These are phyloP conservation scores for Syrphus vitripennis DNA, from an alignment of 2,888 invertebrate species.

Conservation along the genomic window DNA sequence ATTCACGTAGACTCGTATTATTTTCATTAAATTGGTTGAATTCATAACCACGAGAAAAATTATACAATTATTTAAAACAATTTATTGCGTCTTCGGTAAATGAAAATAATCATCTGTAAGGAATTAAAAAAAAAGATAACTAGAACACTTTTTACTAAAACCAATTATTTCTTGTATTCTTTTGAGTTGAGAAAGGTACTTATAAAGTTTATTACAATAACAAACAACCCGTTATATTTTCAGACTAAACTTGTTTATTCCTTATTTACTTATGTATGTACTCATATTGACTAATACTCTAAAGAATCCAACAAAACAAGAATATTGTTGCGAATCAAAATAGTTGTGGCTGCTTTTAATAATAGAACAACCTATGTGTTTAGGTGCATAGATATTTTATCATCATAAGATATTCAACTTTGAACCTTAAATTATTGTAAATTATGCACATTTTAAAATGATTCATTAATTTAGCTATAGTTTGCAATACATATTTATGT, in stretches of 20 bases:
- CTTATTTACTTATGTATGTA: neutral
- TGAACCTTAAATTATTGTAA: slow-evolving; percentile 36
- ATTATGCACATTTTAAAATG: slow-evolving; percentile 8
- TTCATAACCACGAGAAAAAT: neutral
- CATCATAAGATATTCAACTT: neutral
- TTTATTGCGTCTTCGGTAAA: neutral
- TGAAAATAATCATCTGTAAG: neutral
- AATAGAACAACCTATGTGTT: neutral
- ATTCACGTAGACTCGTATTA: neutral
- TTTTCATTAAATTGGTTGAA: neutral
- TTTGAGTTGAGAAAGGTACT: neutral
- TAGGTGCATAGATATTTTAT: neutral
- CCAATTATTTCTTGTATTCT: neutral
- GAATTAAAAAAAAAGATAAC: neutral
- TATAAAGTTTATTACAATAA: neutral
- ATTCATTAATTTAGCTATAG: neutral
- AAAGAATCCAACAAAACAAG: neutral
- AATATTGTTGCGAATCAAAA: neutral
- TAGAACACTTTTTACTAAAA: neutral
- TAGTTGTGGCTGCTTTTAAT: neutral
- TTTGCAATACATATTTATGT: neutral
- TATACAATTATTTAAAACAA: neutral
- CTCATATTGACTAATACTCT: neutral
- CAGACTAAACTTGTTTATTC: neutral
- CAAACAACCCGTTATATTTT: neutral